These are phyloP conservation scores for Mus pahari DNA, from an alignment of 2,113 vertebrate genomes.

Conservation along the genomic window DNA sequence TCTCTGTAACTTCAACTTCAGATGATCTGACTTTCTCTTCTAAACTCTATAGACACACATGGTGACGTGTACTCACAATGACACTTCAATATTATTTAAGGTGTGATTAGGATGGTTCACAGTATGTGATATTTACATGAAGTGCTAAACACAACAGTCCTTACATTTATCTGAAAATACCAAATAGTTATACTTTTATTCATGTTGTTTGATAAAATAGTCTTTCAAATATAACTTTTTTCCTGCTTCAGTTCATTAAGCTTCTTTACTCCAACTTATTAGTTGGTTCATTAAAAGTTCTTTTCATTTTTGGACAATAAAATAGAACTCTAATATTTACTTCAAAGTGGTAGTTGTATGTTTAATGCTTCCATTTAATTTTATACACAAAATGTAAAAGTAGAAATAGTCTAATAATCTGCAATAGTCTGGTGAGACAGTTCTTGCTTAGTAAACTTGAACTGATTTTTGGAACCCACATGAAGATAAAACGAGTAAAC, in stretches of 20 bases:
- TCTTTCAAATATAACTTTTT: background rate
- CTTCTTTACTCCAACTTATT: background rate
- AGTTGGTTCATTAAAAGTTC: background rate
- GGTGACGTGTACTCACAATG: background rate
- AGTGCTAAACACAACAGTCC: background rate
- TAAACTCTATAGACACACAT: background rate
- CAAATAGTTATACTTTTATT: background rate
- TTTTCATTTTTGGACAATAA: background rate
- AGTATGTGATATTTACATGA: background rate
- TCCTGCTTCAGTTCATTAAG: background rate
- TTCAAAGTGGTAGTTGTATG: constrained; percentile 7
- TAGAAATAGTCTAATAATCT: background rate
- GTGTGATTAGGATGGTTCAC: background rate
- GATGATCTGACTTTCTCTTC: background rate
- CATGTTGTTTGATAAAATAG: background rate
- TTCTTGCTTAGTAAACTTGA: background rate
- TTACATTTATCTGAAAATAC: background rate
- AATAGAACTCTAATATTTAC: background rate
- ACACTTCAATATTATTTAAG: background rate
- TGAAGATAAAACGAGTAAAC: background rate
- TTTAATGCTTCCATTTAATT: background rate
- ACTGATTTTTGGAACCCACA: background rate
- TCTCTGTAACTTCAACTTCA: background rate
- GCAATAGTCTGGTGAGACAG: background rate
- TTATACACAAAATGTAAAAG: background rate